Evolutionary conservation across 1,140 invertebrate species (phyloP).

Genomic region (Hycleus phaleratus): DNA sequence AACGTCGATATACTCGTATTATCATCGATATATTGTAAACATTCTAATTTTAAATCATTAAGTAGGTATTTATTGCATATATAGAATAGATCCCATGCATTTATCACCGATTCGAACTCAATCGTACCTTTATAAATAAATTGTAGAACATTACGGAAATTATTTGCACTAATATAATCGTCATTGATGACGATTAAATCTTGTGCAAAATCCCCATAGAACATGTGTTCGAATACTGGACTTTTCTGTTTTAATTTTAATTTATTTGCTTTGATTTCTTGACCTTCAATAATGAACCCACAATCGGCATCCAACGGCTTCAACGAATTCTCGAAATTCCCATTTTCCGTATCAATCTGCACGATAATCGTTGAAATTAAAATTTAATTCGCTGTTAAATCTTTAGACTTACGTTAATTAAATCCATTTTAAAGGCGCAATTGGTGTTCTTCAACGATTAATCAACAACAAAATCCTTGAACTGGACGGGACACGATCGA

Average conservation of each 20-base stretch:
- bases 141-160: constrained; percentile 48
- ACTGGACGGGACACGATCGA: no score
- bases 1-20: constrained; percentile 48
- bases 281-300: constrained; percentile 44
- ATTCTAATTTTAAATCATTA: constrained; percentile 44
- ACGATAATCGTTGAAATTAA: no score
- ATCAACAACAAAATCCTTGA: no score
- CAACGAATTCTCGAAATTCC: no score
- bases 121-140: constrained; percentile 50
- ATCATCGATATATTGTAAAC: constrained; percentile 43
- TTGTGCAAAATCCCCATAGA: constrained; percentile 54
- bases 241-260: constrained; percentile 59
- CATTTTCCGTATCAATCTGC: no score
- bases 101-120: constrained; percentile 42
- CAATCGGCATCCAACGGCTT: constrained; percentile 37
- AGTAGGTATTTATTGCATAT: constrained; percentile 50
- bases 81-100: constrained; percentile 50
- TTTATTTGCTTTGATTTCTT: constrained; percentile 55
- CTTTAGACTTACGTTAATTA: no score
- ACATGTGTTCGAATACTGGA: constrained; percentile 71
- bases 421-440: no score
- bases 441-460: no score
- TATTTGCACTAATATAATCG: constrained; percentile 40
- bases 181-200: constrained; percentile 45
- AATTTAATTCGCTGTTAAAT: no score